A percentile compares a stretch with the other conserved stretches of the same genome.
Evolutionary conservation across 1,140 invertebrate genomes (phyloP).

Genomic region (Euura lappo): DNA sequence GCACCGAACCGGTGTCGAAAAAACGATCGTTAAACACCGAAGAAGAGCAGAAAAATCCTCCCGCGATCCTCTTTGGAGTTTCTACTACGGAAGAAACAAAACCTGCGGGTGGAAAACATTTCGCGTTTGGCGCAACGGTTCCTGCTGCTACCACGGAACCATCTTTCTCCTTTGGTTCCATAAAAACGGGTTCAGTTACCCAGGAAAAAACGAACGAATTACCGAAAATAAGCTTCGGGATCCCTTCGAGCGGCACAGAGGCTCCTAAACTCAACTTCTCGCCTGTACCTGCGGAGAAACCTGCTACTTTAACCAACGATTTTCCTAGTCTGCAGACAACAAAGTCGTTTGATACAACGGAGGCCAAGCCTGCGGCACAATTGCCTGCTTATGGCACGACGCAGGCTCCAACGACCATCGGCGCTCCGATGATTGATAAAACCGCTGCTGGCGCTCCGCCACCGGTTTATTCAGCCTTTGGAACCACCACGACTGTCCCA

Average conservation of each 20-base stretch:
- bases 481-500: constrained; percentile 35
- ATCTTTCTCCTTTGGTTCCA: constrained; percentile 19
- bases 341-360: not conserved
- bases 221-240: not conserved
- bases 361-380: not conserved
- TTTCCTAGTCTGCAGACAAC: not conserved
- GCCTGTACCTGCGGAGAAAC: not conserved
- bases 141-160: not conserved
- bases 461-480: not conserved
- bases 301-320: not conserved
- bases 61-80: constrained; percentile 20
- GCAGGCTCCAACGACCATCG: not conserved
- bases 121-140: constrained; percentile 22
- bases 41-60: constrained; percentile 9
- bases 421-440: constrained; percentile 10
- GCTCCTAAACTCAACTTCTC: not conserved
- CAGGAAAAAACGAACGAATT: not conserved
- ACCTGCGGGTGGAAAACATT: constrained; percentile 3
- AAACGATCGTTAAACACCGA: constrained; percentile 17
- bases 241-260: not conserved
- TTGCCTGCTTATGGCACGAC: not conserved
- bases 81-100: constrained; percentile 21
- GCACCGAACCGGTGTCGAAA: constrained; percentile 23
- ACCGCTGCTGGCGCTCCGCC: constrained; percentile 24
- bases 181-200: not conserved